Base-by-base conservation (phyloP, 35 echinoderm and acorn worm species). In the Ophiothrix spiculata region DNA sequence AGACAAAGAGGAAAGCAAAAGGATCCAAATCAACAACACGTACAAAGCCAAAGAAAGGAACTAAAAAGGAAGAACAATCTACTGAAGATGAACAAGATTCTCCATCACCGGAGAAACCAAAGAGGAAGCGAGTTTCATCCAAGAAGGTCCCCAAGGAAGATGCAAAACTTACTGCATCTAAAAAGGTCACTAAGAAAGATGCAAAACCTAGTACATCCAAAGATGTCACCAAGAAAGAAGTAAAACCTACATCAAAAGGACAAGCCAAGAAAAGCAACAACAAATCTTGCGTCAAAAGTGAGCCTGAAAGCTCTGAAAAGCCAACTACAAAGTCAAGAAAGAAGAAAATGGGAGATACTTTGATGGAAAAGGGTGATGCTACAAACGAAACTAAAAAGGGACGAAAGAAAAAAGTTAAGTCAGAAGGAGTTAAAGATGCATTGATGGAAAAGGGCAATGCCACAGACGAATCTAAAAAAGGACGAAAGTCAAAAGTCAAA, bases 291-390 rank as follows among this genome's bases (percentile, higher is more conserved):
- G n/a, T 36, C 10, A 78, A 78, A 80, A 33, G 78, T n/a, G n/a
- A 33, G 32, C 36, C 15, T 23, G n/a, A 19, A 39, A 39, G 23
- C 38, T 37, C 36, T 38, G 33, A 25, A 8, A 39, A 80, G 81
- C 28, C 25, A 56, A 46, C 42, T 28, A 12, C 0, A n/a, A 56
- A 31, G 32, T 13, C 4, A 83, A 46, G 60, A 46, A 83, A 83
- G 81, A 17, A 83, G 81, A 83, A 83, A 35, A 19, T 56, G 81
- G 60, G 23, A 32, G 12, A 37, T 4, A n/a, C n/a, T n/a, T n/a
- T n/a, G n/a, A n/a, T n/a, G n/a, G n/a, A n/a, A n/a, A n/a, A n/a
- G n/a, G n/a, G 10, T 33, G 40, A 40, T 1, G 31, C 19, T 15
- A 83, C 4, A 31, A 19, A 83, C 21, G 28, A 15, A 6, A 37